A percentile compares a stretch with the other conserved stretches of the same genome.
These are phyloP conservation scores for Ophioninae sp. DNA, from an alignment of 2,888 invertebrate genomes.

Conservation along the genomic window DNA sequence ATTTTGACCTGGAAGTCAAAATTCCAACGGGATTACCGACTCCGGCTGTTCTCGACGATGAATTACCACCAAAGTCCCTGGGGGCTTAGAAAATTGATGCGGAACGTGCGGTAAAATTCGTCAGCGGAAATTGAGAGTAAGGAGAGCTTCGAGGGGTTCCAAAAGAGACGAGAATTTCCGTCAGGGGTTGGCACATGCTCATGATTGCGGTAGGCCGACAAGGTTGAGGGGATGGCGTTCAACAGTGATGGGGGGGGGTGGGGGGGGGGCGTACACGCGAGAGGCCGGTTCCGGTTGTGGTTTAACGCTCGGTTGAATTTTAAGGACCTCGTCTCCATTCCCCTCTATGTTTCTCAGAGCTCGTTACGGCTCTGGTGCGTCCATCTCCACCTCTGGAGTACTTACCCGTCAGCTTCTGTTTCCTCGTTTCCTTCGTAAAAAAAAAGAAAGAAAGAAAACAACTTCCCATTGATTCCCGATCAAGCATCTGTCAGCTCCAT, in stretches of 20 bases:
- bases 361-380: constrained; percentile 28
- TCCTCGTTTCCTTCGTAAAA: background rate
- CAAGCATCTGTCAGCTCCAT: background rate
- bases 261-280: background rate
- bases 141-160: background rate
- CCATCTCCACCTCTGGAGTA: background rate
- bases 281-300: constrained; percentile 53
- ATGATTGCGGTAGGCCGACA: constrained; percentile 60
- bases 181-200: constrained; percentile 42
- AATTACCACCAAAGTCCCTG: background rate
- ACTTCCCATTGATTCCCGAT: background rate
- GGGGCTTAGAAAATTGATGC: background rate
- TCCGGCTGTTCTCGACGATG: background rate
- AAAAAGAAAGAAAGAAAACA: background rate
- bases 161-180: constrained; percentile 1
- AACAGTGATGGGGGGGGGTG: constrained; percentile 4
- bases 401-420: constrained; percentile 5
- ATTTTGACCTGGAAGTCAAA: background rate
- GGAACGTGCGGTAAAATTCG: background rate
- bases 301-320: constrained; percentile 69
- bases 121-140: constrained; percentile 19
- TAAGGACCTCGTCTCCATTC: constrained; percentile 52
- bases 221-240: background rate
- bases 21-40: background rate
- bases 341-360: constrained; percentile 40